Evolutionary conservation across 2,888 invertebrate genomes (phyloP).

Genomic region (Ormia ochracea): DNA sequence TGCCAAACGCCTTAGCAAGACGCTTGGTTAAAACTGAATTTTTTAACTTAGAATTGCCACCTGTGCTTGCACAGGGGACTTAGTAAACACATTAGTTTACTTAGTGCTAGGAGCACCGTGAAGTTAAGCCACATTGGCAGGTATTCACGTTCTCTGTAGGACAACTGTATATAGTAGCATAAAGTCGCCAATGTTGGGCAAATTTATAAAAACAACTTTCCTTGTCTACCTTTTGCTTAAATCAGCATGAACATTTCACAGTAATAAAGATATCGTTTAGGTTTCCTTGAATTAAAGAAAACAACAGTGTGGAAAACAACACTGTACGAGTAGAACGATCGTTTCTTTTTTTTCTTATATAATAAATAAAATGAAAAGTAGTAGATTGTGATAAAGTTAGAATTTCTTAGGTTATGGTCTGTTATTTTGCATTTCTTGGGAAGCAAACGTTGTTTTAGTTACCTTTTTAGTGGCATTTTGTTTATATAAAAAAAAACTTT

Average conservation of each 20-base stretch:
- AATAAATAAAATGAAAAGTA: conserved; percentile 39
- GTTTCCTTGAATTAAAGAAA: conserved; percentile 59
- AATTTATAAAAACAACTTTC: conserved; percentile 17
- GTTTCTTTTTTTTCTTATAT: background rate
- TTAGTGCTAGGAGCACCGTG: too few relatives aligned
- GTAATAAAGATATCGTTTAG: conserved; percentile 63
- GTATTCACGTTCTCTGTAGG: background rate
- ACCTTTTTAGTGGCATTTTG: background rate
- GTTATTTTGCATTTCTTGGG: conserved; percentile 45
- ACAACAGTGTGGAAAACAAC: conserved; percentile 16
- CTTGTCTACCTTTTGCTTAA: conserved; percentile 54
- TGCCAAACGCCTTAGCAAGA: too few relatives aligned
- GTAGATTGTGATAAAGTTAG: conserved; percentile 60
- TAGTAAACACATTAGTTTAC: too few relatives aligned
- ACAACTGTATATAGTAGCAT: background rate
- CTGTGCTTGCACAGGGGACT: too few relatives aligned
- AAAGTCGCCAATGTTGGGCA: background rate
- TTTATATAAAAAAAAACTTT: background rate
- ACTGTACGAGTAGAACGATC: conserved; percentile 25
- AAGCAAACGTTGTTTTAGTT: conserved; percentile 16
- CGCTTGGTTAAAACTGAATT: too few relatives aligned
- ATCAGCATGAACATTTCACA: conserved; percentile 61
- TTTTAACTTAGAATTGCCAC: too few relatives aligned
- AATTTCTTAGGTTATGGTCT: conserved; percentile 53
- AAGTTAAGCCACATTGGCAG: too few relatives aligned